Conservation (phyloP, 30 jellyfish, hydroid and myxozoan genomes). For the Catostylus mosaicus region DNA sequence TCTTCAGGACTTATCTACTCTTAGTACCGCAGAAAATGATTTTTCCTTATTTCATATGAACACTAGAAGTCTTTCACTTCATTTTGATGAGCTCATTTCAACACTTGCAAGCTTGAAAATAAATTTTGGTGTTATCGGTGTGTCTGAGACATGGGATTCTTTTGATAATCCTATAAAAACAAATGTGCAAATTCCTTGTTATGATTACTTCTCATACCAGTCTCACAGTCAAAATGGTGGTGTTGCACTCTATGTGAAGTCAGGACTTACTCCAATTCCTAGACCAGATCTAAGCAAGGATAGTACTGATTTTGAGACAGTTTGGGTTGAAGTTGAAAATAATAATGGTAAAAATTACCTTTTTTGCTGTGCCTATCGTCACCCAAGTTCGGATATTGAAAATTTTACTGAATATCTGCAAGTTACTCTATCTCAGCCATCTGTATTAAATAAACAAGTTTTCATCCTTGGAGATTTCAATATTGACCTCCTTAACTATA, state of each 20-base stretch:
- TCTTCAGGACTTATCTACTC: background rate
- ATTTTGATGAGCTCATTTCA: slow-evolving; percentile 18
- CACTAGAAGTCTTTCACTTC: slow-evolving; percentile 23
- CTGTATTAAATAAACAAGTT: slow-evolving; percentile 1
- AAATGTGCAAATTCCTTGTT: background rate
- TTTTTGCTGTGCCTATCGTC: slow-evolving; percentile 45
- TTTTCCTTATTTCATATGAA: slow-evolving; percentile 24
- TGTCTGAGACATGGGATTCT: slow-evolving; percentile 37
- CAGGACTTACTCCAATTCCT: background rate
- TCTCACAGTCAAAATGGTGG: slow-evolving; percentile 18
- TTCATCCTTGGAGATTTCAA: slow-evolving; percentile 52
- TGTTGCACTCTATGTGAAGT: background rate
- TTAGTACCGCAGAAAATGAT: background rate
- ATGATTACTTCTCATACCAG: background rate
- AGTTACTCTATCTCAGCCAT: slow-evolving; percentile 24
- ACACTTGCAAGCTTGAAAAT: slow-evolving; percentile 9
- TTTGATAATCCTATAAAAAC: background rate
- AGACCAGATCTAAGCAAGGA: background rate
- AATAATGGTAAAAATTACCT: slow-evolving; percentile 9
- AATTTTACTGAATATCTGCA: slow-evolving; percentile 39
- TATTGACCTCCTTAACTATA: slow-evolving; percentile 39
- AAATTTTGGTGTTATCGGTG: background rate
- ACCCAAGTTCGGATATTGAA: slow-evolving; percentile 41
- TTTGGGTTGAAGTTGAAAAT: slow-evolving; percentile 32
- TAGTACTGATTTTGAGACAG: slow-evolving; percentile 31